Percentiles rank a stretch among this genome's conserved stretches.
Conservation (phyloP, 1,140 invertebrate genomes). For the Solenopsis invicta region DNA sequence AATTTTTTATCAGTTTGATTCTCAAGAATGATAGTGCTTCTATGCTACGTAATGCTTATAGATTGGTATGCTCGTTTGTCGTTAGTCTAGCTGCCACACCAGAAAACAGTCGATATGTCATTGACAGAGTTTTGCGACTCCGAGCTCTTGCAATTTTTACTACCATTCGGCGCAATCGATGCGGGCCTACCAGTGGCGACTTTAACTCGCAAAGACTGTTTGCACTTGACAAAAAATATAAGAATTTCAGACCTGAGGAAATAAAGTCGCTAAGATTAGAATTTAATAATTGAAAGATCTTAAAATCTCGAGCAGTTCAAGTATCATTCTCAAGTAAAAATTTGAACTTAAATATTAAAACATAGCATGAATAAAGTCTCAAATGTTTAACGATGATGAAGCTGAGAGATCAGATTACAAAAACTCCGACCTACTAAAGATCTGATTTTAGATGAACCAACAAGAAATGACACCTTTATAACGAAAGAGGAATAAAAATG, state of each 20-base stretch:
- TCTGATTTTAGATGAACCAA: background rate
- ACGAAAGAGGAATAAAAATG: background rate
- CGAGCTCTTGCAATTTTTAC: conserved; percentile 50
- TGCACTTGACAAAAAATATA: background rate
- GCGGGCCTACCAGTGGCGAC: background rate
- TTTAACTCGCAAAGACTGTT: conserved; percentile 26
- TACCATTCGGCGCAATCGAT: conserved; percentile 35
- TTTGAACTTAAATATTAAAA: background rate
- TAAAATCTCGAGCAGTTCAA: conserved; percentile 1
- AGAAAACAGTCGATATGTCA: conserved; percentile 43
- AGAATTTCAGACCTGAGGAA: background rate
- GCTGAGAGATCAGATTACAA: background rate
- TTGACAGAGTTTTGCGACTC: conserved; percentile 23
- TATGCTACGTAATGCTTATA: background rate
- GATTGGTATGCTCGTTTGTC: conserved; percentile 25
- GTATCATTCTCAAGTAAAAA: background rate
- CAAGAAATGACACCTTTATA: background rate
- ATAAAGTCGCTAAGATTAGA: background rate
- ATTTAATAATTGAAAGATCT: conserved; percentile 7
- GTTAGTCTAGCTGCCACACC: background rate
- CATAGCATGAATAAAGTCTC: background rate
- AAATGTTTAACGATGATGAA: background rate
- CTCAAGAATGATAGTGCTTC: background rate
- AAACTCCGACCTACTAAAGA: background rate
- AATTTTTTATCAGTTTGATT: conserved; percentile 15